Evolutionary conservation across 2,113 vertebrate genomes (phyloP).

Genomic region (Entomyzon cyanotis): DNA sequence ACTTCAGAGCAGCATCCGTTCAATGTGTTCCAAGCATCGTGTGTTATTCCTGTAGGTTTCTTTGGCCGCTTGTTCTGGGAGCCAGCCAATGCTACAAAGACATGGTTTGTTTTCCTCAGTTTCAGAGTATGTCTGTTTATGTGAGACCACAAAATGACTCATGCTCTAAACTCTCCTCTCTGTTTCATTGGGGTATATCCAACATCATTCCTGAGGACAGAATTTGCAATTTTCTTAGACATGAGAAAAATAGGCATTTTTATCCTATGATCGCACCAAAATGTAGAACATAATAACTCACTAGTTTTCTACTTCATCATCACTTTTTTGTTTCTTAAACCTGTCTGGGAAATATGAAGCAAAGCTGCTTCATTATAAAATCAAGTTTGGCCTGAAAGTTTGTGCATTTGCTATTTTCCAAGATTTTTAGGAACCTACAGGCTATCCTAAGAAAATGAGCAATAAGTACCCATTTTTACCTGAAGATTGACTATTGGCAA

Average conservation of each 20-base stretch:
- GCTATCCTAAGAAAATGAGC: neutral
- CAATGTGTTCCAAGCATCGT: neutral
- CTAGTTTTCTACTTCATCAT: neutral
- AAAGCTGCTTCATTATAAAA: neutral
- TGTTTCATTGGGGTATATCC: neutral
- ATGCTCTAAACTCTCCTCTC: neutral
- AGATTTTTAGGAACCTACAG: neutral
- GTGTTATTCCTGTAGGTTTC: neutral
- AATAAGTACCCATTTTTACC: constrained; percentile 69
- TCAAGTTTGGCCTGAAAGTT: neutral
- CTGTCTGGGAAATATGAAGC: neutral
- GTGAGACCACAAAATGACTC: neutral
- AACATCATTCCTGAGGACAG: neutral
- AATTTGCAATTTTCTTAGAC: constrained; percentile 1
- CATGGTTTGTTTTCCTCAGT: neutral
- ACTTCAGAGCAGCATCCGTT: neutral
- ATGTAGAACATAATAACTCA: neutral
- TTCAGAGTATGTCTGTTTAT: neutral
- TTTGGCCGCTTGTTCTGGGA: neutral
- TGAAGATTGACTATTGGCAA: constrained; percentile 93
- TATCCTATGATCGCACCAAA: neutral
- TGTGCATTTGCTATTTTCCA: neutral
- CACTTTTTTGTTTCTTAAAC: neutral
- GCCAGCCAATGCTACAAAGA: neutral
- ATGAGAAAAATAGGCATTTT: neutral